phyloP scores from a whole-genome alignment of 2,888 invertebrate genomes.

The Amblyjoppa fuscipennis region DNA sequence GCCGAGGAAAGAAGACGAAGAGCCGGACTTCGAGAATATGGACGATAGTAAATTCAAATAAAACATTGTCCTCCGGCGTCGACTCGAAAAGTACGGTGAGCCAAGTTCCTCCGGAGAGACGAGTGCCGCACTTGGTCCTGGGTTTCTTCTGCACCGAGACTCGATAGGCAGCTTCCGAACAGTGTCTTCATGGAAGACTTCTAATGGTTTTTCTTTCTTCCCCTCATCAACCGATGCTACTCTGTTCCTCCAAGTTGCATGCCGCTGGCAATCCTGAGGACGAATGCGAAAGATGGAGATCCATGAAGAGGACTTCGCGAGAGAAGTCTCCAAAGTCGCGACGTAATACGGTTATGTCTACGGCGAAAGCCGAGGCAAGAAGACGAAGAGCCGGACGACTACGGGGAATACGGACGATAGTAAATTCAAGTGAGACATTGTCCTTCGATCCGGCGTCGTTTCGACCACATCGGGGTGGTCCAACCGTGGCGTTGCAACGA shows the following conservation, averaged over 20 bases:
- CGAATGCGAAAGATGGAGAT: not conserved
- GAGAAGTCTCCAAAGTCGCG: conserved; percentile 27
- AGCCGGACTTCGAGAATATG: conserved; percentile 55
- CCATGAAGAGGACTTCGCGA: conserved; percentile 4
- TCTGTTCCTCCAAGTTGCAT: not conserved
- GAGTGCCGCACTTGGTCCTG: not conserved
- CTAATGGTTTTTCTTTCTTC: not conserved
- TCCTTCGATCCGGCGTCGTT: conserved; percentile 74
- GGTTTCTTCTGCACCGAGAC: not conserved
- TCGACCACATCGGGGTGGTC: conserved; percentile 77
- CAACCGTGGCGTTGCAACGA: conserved; percentile 69
- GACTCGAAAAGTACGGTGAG: conserved; percentile 9
- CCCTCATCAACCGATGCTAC: not conserved
- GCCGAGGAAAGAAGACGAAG: too few relatives aligned
- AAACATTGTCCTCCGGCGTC: conserved; percentile 68
- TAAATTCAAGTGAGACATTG: conserved; percentile 80
- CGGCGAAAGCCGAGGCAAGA: conserved; percentile 72
- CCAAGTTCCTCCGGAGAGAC: not conserved
- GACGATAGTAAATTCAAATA: conserved; percentile 78
- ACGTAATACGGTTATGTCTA: conserved; percentile 47
- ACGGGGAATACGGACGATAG: conserved; percentile 75
- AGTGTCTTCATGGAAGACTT: not conserved
- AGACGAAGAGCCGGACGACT: conserved; percentile 68
- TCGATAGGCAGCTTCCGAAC: not conserved
- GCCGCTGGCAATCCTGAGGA: not conserved